Evolutionary conservation across 2,888 invertebrate species (phyloP).

Genomic region (Ellobium chinense): DNA sequence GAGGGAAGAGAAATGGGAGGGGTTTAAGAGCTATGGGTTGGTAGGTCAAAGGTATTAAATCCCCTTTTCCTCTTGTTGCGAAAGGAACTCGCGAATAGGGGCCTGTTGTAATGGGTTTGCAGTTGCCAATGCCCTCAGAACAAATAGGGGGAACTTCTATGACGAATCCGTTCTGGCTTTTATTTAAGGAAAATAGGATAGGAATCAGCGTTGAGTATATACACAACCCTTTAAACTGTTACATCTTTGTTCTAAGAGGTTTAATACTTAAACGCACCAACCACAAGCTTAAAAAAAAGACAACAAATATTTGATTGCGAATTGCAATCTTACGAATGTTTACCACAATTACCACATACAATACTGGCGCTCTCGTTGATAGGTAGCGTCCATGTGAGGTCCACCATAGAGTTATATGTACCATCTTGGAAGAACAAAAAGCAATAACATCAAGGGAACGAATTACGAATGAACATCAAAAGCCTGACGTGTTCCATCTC

Average conservation of each 20-base stretch:
- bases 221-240: too few species aligned
- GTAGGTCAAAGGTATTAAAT: background rate
- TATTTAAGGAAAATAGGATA: too few species aligned
- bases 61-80: background rate
- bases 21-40: conserved; percentile 14
- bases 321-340: conserved; percentile 29
- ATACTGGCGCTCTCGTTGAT: too few species aligned
- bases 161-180: background rate
- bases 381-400: too few species aligned
- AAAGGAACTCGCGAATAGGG: background rate
- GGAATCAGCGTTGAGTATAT: too few species aligned
- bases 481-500: too few species aligned
- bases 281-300: background rate
- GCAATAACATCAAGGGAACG: too few species aligned
- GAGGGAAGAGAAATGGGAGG: background rate
- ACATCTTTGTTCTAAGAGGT: background rate
- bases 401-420: too few species aligned
- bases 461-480: too few species aligned
- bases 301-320: too few species aligned
- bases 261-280: background rate
- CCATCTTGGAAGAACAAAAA: too few species aligned
- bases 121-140: background rate
- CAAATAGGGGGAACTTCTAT: background rate
- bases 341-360: too few species aligned
- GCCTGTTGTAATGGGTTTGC: background rate